Evolutionary conservation across 2,888 invertebrate species (phyloP).

Genomic region (Seira sanloemensis): DNA sequence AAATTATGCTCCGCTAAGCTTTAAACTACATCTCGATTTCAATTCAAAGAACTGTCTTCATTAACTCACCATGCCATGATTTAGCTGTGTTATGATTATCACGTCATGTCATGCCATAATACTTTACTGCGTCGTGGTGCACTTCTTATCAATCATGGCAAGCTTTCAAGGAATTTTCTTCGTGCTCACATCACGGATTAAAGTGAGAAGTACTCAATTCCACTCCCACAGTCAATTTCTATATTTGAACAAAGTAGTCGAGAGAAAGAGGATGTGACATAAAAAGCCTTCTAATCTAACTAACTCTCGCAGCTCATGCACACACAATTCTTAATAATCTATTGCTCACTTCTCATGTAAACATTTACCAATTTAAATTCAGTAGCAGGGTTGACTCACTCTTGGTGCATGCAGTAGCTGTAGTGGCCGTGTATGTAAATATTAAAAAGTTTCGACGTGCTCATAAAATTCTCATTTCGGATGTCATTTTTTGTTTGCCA

Average conservation of each 20-base stretch:
- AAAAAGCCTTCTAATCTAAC: not conserved
- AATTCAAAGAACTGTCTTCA: not conserved
- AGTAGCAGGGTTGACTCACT: constrained; percentile 24
- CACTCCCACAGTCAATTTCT: not conserved
- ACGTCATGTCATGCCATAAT: not conserved
- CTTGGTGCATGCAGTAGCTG: not conserved
- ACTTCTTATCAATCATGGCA: constrained; percentile 1
- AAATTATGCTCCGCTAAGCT: not conserved
- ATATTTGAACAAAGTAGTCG: not conserved
- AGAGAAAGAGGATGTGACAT: not conserved
- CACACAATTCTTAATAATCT: not conserved
- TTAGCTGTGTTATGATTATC: not conserved
- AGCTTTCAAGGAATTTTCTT: constrained; percentile 27
- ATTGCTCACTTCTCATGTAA: not conserved
- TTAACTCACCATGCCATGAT: not conserved
- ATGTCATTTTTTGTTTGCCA: constrained; percentile 16
- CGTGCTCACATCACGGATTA: not conserved
- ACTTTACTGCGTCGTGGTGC: not conserved
- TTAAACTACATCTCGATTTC: not conserved
- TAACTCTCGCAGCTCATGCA: not conserved
- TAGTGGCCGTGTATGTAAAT: not conserved
- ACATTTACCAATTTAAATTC: constrained; percentile 9
- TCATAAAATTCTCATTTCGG: not conserved
- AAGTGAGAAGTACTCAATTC: not conserved
- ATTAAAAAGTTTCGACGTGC: not conserved